Base-by-base conservation (phyloP, 2,797 vertebrate species). In the Syngnathus rostellatus region DNA sequence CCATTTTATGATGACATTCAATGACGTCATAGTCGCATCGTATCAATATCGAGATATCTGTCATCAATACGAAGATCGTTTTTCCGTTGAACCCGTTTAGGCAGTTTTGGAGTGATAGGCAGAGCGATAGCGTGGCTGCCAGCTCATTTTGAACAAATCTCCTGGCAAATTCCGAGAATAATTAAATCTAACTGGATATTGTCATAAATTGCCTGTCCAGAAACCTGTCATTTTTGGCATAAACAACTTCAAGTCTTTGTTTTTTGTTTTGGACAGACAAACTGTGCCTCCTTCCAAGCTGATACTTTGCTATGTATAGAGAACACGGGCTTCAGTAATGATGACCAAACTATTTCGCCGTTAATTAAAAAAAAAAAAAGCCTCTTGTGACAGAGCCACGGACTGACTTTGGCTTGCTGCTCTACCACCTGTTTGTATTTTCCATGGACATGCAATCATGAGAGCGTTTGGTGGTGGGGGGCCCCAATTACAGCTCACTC, bases 341-440 rank as follows among this genome's bases (percentile, higher is more conserved):
- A 67, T 37, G 72, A 31, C 55, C 21, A 21, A 67, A 57, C 37
- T 70, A 70, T 64, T 66, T 78, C 41, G 38, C 41, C 46, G 64
- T 69, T 79, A 74, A 83, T 81, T 73, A 75, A 81, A 79, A 31
- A 31, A 31, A 31, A 31, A 31, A 71, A 25, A 40, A 12, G 59
- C 64, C 77, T 73, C 41, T 70, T 82, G 76, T 81, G 71, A 68
- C 58, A 60, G 38, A 77, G 74, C 73, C 76, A 79, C 76, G 75
- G 45, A 11, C 68, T 48, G 71, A 63, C 39, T 38, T 66, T 82
- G 78, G 83, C 81, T 12, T 21, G 57, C 65, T 79, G 64, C 62
- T 67, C 60, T 46, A 69, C 77, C 84, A 83, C 77, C 72, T 86
- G 79, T 68, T 79, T 73, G 64, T 72, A 77, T 77, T 82, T 74